Conservation (phyloP, 2,797 vertebrate species). For the Pyrocephalus nanus region DNA sequence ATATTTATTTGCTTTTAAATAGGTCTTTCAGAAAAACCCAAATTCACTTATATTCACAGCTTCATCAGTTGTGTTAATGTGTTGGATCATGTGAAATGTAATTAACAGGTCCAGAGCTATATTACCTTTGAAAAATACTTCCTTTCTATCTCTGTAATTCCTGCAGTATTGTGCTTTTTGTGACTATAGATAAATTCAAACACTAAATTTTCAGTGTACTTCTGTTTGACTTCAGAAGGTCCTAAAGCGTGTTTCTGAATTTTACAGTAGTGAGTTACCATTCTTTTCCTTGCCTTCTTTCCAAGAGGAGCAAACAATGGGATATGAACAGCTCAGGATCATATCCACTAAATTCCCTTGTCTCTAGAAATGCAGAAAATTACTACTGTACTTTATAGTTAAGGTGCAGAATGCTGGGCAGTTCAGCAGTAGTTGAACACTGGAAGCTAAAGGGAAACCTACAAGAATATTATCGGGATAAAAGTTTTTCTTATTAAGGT, state of each 20-base stretch:
- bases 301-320: not conserved
- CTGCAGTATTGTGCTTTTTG: not conserved
- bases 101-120: not conserved
- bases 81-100: not conserved
- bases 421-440: not conserved
- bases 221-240: not conserved
- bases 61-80: not conserved
- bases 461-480: not conserved
- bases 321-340: not conserved
- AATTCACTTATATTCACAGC: not conserved
- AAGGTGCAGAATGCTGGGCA: not conserved
- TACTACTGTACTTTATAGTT: not conserved
- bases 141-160: not conserved
- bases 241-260: not conserved
- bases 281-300: not conserved
- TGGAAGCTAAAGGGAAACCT: not conserved
- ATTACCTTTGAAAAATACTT: not conserved
- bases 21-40: not conserved
- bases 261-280: not conserved
- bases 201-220: not conserved
- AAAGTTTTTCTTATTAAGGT: not conserved
- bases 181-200: not conserved
- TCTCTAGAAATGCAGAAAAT: not conserved
- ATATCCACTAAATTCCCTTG: not conserved
- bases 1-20: not conserved